Conservation (phyloP, 2,797 vertebrate species). For the Ataeniobius toweri region DNA sequence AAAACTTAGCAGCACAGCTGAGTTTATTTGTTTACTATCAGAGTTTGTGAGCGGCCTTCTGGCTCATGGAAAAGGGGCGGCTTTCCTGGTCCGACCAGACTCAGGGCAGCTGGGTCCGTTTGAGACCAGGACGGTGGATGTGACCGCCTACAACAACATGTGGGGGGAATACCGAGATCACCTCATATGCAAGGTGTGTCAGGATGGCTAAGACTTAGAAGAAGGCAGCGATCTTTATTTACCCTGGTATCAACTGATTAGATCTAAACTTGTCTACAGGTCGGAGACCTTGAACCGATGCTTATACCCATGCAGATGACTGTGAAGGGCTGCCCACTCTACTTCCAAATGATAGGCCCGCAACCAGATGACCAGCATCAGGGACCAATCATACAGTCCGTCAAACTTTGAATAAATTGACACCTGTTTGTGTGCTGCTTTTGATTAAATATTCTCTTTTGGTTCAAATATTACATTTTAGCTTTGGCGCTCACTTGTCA, state of each 20-base stretch:
- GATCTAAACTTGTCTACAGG: constrained; percentile 68
- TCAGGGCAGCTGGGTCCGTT: constrained; percentile 82
- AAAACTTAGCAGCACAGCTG: not conserved
- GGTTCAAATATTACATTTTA: constrained; percentile 53
- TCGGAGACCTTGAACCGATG: constrained; percentile 81
- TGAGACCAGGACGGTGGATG: constrained; percentile 79
- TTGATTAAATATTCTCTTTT: not conserved
- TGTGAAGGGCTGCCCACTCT: constrained; percentile 90
- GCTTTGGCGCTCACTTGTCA: constrained; percentile 89
- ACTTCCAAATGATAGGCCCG: constrained; percentile 86
- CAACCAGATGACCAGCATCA: constrained; percentile 66
- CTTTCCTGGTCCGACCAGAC: constrained; percentile 80
- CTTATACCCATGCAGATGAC: constrained; percentile 86
- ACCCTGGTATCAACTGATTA: not conserved
- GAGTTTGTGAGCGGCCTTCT: constrained; percentile 83
- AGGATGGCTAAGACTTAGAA: not conserved
- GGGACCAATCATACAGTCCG: constrained; percentile 82
- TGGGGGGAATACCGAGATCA: constrained; percentile 93
- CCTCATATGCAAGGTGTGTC: constrained; percentile 88
- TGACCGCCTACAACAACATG: constrained; percentile 90
- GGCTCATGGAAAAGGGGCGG: constrained; percentile 86
- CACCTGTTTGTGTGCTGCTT: not conserved
- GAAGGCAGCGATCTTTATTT: not conserved
- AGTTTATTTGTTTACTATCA: constrained; percentile 53
- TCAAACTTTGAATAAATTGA: not conserved